Conservation (phyloP, 2,888 invertebrate species). For the Lycaena phlaeas region DNA sequence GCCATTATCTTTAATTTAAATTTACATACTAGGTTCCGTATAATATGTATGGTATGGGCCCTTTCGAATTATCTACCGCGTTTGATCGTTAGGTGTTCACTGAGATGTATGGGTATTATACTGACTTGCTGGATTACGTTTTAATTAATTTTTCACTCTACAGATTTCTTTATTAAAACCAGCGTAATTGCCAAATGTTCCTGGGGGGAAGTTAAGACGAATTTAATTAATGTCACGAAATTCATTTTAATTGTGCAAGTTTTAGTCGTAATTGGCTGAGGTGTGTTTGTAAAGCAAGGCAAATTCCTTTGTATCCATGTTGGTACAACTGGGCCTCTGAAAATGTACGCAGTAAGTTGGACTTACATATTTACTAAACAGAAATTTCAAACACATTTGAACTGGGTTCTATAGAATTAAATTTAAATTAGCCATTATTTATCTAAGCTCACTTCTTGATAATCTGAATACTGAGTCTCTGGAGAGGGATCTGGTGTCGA, state of each 20-base stretch:
- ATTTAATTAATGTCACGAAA: conserved; percentile 46
- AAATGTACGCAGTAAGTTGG: no score
- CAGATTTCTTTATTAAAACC: conserved; percentile 52
- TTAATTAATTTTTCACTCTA: conserved; percentile 69
- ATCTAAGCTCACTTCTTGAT: no score
- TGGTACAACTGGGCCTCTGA: background rate
- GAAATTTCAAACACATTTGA: conserved; percentile 11
- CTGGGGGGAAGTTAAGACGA: conserved; percentile 27
- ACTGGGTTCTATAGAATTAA: no score
- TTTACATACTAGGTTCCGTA: no score
- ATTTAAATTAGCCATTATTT: no score
- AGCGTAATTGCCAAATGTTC: conserved; percentile 59
- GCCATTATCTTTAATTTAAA: no score
- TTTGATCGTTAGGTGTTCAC: conserved; percentile 65
- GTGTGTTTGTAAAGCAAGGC: conserved; percentile 2
- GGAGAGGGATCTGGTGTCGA: no score
- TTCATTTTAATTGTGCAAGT: conserved; percentile 32
- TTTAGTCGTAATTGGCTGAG: conserved; percentile 21
- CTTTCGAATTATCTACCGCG: no score
- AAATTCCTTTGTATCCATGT: no score
- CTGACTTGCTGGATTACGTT: conserved; percentile 51
- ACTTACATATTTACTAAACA: background rate
- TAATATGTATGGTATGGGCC: no score
- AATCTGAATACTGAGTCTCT: no score
- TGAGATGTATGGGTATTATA: conserved; percentile 60